Conservation (phyloP, 2,113 vertebrate genomes). For the Corydoras sp. region DNA sequence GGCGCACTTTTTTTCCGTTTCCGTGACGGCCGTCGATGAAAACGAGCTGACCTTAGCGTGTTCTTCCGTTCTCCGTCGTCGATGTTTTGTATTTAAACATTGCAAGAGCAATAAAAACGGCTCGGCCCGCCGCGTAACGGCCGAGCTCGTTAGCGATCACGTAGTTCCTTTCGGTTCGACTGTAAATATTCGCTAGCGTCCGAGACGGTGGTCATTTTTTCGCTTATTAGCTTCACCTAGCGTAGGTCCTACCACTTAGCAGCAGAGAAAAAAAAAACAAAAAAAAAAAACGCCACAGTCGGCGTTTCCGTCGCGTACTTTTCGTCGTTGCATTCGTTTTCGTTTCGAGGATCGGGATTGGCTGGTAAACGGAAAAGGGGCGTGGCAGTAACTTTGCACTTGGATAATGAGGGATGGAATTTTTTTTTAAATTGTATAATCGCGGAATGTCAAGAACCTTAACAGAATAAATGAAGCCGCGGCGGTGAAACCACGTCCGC, state of each 20-base stretch:
- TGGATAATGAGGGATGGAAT: no score
- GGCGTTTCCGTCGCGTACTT: background rate
- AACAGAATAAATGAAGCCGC: no score
- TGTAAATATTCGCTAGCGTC: slow-evolving; percentile 69
- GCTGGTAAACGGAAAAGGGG: no score
- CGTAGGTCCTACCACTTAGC: slow-evolving; percentile 58
- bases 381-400: no score
- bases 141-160: slow-evolving; percentile 41
- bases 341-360: no score
- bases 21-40: background rate
- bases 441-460: no score
- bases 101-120: slow-evolving; percentile 75
- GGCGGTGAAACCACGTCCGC: no score
- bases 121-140: slow-evolving; percentile 54
- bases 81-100: slow-evolving; percentile 48
- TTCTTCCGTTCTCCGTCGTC: slow-evolving; percentile 57
- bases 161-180: slow-evolving; percentile 53
- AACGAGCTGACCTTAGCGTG: slow-evolving; percentile 42
- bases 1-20: slow-evolving; percentile 49
- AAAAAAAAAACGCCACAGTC: slow-evolving; percentile 1
- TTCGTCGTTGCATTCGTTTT: no score
- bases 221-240: slow-evolving; percentile 65
- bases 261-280: slow-evolving; percentile 25
- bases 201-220: slow-evolving; percentile 61
- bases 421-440: no score